These are phyloP conservation scores for Ctenomys sociabilis DNA, from an alignment of 2,113 vertebrate species.

Conservation along the genomic window DNA sequence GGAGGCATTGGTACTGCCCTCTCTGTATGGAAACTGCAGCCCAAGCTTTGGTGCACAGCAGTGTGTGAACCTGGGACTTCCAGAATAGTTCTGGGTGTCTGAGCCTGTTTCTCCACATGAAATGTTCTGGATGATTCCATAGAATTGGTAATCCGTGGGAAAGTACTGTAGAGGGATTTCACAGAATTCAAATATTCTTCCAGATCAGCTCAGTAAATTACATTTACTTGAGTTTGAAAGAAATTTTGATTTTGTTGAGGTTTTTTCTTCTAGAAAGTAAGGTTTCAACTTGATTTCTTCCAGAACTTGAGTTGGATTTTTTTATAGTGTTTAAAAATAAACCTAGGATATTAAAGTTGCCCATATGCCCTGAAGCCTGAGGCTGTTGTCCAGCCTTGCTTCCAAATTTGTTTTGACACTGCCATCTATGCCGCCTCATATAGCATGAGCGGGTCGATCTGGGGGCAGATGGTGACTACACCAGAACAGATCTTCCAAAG, in stretches of 20 bases:
- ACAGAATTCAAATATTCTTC: background rate
- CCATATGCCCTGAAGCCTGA: background rate
- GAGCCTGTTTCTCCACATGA: background rate
- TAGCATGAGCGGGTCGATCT: background rate
- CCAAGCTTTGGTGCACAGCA: background rate
- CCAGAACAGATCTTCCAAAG: background rate
- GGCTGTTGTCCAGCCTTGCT: background rate
- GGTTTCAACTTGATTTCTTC: background rate
- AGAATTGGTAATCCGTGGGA: background rate
- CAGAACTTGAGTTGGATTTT: background rate
- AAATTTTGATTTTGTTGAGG: background rate
- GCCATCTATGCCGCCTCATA: background rate
- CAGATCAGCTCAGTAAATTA: background rate
- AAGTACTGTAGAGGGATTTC: background rate
- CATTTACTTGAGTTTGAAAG: background rate
- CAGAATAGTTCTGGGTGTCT: background rate
- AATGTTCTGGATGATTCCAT: background rate
- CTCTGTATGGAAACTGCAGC: background rate
- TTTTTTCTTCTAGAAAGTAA: slow-evolving; percentile 4
- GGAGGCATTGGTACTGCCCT: background rate
- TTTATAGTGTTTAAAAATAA: slow-evolving; percentile 10
- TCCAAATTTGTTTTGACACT: background rate
- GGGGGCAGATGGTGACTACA: background rate
- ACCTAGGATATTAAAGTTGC: background rate
- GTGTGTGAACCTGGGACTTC: background rate